Base-by-base conservation (phyloP, 2,888 invertebrate genomes). In the Drosophila gaucha region DNA sequence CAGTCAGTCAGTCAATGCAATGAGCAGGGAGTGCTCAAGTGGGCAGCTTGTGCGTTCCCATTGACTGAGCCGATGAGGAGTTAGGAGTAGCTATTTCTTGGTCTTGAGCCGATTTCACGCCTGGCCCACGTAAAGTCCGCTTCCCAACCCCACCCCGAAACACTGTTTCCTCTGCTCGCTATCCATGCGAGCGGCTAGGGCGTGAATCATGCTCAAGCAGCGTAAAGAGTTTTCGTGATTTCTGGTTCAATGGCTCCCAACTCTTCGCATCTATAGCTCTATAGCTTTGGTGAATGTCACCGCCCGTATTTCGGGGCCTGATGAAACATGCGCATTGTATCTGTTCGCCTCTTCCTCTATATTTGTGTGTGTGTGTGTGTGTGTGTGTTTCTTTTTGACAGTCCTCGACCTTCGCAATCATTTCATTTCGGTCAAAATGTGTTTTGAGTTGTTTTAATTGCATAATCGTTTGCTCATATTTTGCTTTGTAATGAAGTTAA, bases 231-330 rank as follows among this genome's bases (percentile, higher is more conserved):
- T 67, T 66, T 60, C 79, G 70, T 82, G 86, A 69, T 82, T 80
- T 79, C 79, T 80, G 86, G 86, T 82, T 80, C 79, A 80, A 80
- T 80, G 80, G 83, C 67, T 69, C 28, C 39, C 57, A 22, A 26
- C 56, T 59, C 56, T 24, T 16, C 28, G 14, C 30, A 44, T 26
- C 6, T 26, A 6, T n/a, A 28, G 26, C 36, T 18, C n/a, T 5
- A 18, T 10, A 20, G 28, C 20, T 28, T n/a, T 18, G 47, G n/a
- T 65, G 68, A 74, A 74, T 73, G 74, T 73, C 74, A 68, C 68
- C 70, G 70, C 49, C 62, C 51, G 63, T 63, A 57, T 63, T 68
- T 67, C 10, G 49, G 38, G 20, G 16, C 33, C 63, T 59, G 74
- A 36, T 31, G 55, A 73, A 68, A 64, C 69, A 43, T 52, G 54